These are phyloP conservation scores for Eulemur rubriventer DNA, from an alignment of 2,797 vertebrate species.

Conservation along the genomic window DNA sequence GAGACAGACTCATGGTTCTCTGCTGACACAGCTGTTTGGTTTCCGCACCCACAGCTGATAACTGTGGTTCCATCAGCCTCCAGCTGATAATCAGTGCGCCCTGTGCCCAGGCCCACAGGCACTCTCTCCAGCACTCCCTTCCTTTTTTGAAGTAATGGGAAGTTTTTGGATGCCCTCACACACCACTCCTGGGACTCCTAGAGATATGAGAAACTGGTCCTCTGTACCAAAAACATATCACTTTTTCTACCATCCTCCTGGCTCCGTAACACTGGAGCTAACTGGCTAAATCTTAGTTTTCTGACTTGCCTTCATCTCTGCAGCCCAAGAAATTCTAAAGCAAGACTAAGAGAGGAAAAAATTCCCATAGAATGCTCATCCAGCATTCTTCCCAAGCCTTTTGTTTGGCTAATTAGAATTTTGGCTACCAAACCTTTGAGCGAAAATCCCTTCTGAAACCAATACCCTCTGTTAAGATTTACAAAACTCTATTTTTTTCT, in stretches of 20 bases:
- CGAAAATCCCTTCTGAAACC: neutral
- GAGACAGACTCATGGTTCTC: neutral
- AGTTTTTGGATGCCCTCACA: neutral
- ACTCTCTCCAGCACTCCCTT: neutral
- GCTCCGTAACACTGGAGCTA: neutral
- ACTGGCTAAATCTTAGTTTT: neutral
- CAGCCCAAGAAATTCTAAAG: neutral
- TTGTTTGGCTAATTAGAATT: neutral
- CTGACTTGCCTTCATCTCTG: neutral
- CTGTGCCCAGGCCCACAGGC: accelerated
- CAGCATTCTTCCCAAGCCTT: neutral
- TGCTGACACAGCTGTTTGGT: neutral
- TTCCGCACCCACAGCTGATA: neutral
- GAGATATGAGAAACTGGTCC: neutral
- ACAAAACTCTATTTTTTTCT: neutral
- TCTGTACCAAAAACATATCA: neutral
- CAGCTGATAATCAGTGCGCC: accelerated
- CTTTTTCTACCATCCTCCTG: neutral
- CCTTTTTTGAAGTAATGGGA: neutral
- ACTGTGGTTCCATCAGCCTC: neutral
- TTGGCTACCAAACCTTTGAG: neutral
- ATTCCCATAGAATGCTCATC: neutral
- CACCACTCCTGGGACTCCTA: no score
- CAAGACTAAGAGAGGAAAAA: neutral
- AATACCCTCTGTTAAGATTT: neutral